A percentile compares a stretch with the other conserved stretches of the same genome.
Evolutionary conservation across 2,888 invertebrate species (phyloP).

Genomic region (Aspidiotus rigidus): DNA sequence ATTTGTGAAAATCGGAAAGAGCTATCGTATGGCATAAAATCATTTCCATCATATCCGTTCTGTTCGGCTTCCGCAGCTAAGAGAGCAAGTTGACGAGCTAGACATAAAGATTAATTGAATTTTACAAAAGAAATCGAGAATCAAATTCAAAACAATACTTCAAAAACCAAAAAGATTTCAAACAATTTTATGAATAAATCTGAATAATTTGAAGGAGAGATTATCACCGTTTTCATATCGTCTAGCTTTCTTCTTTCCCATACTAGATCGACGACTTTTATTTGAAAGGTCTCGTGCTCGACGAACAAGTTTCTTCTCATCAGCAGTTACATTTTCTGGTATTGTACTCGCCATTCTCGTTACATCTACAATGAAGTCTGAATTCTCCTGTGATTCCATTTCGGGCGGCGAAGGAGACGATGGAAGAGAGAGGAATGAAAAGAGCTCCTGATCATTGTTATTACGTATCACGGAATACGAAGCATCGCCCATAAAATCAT

Average conservation of each 20-base stretch:
- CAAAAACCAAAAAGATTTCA: neutral
- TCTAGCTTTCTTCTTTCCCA: slow-evolving; percentile 34
- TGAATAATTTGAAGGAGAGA: neutral
- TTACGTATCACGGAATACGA: no score
- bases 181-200: neutral
- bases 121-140: neutral
- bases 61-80: neutral
- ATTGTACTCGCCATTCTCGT: neutral
- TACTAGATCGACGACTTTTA: slow-evolving; percentile 6
- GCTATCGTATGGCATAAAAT: slow-evolving; percentile 20
- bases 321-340: no score
- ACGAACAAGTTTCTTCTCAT: neutral
- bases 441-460: neutral
- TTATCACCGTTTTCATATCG: slow-evolving; percentile 28
- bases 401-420: neutral
- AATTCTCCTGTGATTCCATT: slow-evolving; percentile 3
- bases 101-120: neutral
- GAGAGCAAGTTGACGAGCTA: slow-evolving; percentile 25
- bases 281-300: neutral
- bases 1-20: slow-evolving; percentile 23
- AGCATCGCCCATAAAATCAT: no score
- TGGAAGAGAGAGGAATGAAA: neutral
- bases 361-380: neutral
- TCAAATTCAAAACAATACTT: neutral
- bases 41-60: slow-evolving; percentile 13